Percentiles rank a stretch among this genome's conserved stretches.
These are phyloP conservation scores for Enteromius afrohamiltoni DNA, from an alignment of 2,797 vertebrate genomes.

Conservation along the genomic window DNA sequence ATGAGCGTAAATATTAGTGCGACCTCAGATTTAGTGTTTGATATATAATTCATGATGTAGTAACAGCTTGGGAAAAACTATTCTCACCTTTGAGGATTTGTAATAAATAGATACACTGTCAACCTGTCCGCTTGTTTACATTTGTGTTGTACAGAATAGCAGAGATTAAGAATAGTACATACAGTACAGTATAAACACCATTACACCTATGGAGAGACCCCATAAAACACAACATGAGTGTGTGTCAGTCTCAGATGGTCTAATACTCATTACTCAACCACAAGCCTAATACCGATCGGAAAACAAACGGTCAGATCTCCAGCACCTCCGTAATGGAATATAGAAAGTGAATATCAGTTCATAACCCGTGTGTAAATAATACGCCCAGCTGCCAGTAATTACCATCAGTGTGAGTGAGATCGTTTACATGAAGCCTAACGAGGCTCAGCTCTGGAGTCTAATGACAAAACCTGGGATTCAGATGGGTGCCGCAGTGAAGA, in stretches of 20 bases:
- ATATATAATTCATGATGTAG: background rate
- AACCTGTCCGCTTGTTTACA: background rate
- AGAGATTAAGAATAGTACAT: background rate
- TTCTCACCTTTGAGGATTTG: background rate
- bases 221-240: background rate
- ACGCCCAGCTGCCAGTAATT: constrained; percentile 75
- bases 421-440: constrained; percentile 1
- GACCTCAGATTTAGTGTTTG: background rate
- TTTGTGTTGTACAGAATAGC: background rate
- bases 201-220: too few species aligned
- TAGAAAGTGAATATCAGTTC: constrained; percentile 73
- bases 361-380: constrained; percentile 66
- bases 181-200: too few species aligned
- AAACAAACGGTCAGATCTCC: constrained; percentile 68
- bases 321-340: constrained; percentile 61
- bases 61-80: background rate
- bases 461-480: background rate
- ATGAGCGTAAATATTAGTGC: background rate
- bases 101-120: background rate
- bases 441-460: background rate
- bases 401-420: constrained; percentile 47
- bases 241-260: background rate
- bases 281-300: background rate
- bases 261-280: background rate
- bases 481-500: background rate